Evolutionary conservation across 2,888 invertebrate genomes (phyloP).

Genomic region (Mayetiola destructor): DNA sequence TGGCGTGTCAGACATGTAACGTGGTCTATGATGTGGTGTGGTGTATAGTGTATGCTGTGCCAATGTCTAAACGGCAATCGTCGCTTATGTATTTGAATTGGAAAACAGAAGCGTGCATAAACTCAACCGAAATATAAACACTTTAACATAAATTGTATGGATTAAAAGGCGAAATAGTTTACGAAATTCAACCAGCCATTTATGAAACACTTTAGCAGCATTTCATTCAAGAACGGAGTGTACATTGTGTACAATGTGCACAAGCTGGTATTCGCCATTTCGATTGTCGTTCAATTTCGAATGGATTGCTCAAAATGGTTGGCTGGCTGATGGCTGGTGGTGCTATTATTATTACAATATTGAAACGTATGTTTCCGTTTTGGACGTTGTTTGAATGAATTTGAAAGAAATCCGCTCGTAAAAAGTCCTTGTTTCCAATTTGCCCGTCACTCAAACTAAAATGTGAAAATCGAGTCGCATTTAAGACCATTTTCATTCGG

Average conservation of each 20-base stretch:
- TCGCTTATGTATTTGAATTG: too few relatives aligned
- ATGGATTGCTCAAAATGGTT: neutral
- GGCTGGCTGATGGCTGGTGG: neutral
- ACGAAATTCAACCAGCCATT: neutral
- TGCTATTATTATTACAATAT: neutral
- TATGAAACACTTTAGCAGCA: neutral
- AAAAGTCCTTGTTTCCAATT: neutral
- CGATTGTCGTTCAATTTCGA: neutral
- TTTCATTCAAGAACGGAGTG: conserved; percentile 2
- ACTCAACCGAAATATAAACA: neutral
- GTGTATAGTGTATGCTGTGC: too few relatives aligned
- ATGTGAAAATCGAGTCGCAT: conserved; percentile 1
- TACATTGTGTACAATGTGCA: too few relatives aligned
- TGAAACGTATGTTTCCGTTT: conserved; percentile 7
- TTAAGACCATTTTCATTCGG: too few relatives aligned
- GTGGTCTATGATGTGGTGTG: too few relatives aligned
- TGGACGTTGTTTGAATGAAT: neutral
- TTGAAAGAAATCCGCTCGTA: neutral
- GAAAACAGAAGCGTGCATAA: neutral
- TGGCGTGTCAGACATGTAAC: neutral
- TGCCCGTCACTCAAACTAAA: conserved; percentile 3
- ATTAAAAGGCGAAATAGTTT: neutral
- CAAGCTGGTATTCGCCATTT: too few relatives aligned
- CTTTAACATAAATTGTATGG: neutral
- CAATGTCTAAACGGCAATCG: too few relatives aligned